A percentile compares a stretch with the other conserved stretches of the same genome.
Conservation (phyloP, 2,797 vertebrate genomes). For the Erethizon dorsatum region DNA sequence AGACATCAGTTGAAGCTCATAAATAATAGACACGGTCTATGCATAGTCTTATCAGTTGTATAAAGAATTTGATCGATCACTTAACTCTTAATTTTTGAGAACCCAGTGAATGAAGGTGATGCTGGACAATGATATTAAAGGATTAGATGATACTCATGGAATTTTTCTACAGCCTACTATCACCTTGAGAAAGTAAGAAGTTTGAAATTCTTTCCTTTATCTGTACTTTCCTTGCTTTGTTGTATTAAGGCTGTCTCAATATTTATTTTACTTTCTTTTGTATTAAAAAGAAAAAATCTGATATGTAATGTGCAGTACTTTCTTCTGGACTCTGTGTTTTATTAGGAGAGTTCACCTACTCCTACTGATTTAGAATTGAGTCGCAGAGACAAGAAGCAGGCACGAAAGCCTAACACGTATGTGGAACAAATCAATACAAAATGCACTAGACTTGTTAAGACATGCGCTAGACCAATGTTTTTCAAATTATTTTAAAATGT, state of each 20-base stretch:
- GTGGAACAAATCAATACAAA: background rate
- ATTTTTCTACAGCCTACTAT: background rate
- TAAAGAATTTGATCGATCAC: background rate
- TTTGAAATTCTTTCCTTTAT: background rate
- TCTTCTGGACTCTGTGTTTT: background rate
- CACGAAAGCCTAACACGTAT: background rate
- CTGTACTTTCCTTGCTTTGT: background rate
- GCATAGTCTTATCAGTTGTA: background rate
- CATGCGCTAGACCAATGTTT: background rate
- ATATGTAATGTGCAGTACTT: background rate
- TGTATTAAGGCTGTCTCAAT: background rate
- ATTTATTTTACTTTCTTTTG: background rate
- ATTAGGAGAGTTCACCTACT: background rate
- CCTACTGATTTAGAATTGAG: background rate
- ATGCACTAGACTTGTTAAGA: background rate
- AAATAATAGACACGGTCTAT: background rate
- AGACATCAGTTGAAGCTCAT: background rate
- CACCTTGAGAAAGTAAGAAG: background rate
- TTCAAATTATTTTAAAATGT: slow-evolving; percentile 23
- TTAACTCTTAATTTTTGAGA: background rate
- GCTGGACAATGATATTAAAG: background rate
- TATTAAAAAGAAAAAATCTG: background rate
- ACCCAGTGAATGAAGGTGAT: background rate
- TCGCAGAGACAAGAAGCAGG: background rate
- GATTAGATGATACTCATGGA: background rate